Evolutionary conservation across 2,113 vertebrate genomes (phyloP).

Genomic region (Solea senegalensis): DNA sequence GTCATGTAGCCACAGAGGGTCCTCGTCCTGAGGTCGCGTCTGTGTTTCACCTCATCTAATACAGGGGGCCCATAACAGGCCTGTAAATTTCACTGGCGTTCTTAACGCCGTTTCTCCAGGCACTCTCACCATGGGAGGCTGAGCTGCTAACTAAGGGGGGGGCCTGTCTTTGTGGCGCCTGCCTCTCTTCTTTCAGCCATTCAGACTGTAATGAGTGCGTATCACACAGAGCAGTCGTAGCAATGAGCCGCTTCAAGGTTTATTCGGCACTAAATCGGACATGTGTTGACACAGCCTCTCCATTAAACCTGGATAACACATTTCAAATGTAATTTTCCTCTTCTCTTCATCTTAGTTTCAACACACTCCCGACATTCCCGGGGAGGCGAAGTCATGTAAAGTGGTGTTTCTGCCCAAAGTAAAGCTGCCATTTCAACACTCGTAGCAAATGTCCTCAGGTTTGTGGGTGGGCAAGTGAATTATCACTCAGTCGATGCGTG

Average conservation of each 20-base stretch:
- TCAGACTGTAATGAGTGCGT: constrained; percentile 36
- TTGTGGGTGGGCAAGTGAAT: constrained; percentile 59
- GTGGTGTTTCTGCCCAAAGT: constrained; percentile 20
- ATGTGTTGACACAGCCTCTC: constrained; percentile 31
- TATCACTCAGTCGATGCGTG: constrained; percentile 23
- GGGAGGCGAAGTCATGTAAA: constrained; percentile 19
- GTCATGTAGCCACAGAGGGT: constrained; percentile 36
- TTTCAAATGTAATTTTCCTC: constrained; percentile 26
- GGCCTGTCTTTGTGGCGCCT: constrained; percentile 52
- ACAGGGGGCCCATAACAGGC: constrained; percentile 51
- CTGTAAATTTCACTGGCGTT: constrained; percentile 68
- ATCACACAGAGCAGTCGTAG: constrained; percentile 24
- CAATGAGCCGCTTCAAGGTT: constrained; percentile 14
- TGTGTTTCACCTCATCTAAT: constrained; percentile 55
- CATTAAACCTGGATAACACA: constrained; percentile 11
- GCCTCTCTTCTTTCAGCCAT: constrained; percentile 46
- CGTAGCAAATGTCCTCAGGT: constrained; percentile 23
- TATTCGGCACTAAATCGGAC: background rate
- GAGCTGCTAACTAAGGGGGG: constrained; percentile 50
- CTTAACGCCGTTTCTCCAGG: constrained; percentile 61
- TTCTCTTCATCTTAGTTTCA: background rate
- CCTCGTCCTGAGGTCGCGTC: constrained; percentile 64
- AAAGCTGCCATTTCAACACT: constrained; percentile 52
- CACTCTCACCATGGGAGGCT: constrained; percentile 67
- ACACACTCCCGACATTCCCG: constrained; percentile 17